Conservation (phyloP, 2,888 invertebrate genomes). For the Alcis repandata region DNA sequence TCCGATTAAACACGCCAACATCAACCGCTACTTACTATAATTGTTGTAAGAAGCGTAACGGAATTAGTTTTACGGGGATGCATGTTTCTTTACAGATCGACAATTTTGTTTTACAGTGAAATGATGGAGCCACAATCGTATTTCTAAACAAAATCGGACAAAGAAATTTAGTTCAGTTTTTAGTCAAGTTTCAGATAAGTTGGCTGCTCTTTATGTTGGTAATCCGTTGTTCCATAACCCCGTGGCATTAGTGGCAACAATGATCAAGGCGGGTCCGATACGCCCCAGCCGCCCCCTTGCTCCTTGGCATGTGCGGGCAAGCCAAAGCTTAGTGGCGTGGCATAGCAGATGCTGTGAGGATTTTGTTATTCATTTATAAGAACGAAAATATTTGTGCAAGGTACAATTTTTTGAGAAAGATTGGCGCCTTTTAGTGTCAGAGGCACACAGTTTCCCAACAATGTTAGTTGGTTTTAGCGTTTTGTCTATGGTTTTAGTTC, state of each 20-base stretch:
- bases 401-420: too few relatives aligned
- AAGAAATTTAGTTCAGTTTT: neutral
- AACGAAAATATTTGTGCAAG: too few relatives aligned
- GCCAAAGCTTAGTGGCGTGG: neutral
- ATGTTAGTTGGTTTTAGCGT: too few relatives aligned
- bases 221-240: conserved; percentile 43
- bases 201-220: conserved; percentile 7
- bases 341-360: conserved; percentile 20
- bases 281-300: conserved; percentile 71
- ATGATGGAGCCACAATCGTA: neutral
- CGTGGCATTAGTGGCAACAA: conserved; percentile 52
- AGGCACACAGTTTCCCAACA: too few relatives aligned
- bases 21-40: conserved; percentile 10
- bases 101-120: neutral
- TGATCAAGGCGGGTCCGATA: conserved; percentile 68
- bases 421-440: too few relatives aligned
- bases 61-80: conserved; percentile 52
- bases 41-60: conserved; percentile 52
- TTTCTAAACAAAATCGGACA: neutral
- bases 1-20: conserved; percentile 21
- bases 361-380: neutral
- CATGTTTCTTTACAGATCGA: conserved; percentile 1
- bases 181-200: neutral
- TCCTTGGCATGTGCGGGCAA: conserved; percentile 41
- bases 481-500: too few relatives aligned